Evolutionary conservation across 2,113 vertebrate species (phyloP).

Genomic region (Psittacula cyanocephala): DNA sequence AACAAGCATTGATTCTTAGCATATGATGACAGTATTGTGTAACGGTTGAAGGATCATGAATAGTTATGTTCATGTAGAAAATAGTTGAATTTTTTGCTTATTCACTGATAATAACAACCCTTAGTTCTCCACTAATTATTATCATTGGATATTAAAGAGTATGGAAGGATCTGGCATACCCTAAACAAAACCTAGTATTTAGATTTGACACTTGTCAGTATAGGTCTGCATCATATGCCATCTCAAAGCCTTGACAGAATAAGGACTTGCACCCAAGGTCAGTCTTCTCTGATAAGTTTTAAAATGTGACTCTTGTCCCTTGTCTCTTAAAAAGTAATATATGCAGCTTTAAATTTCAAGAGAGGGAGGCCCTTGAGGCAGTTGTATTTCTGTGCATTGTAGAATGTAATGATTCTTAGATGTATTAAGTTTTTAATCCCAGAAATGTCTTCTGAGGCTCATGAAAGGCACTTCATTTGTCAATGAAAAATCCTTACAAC

Average conservation of each 20-base stretch:
- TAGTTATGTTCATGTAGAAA: neutral
- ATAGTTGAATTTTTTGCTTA: neutral
- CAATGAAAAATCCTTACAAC: neutral
- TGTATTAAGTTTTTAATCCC: neutral
- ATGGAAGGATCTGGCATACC: neutral
- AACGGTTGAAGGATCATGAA: neutral
- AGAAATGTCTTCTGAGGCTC: neutral
- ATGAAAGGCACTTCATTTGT: neutral
- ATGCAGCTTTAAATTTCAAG: neutral
- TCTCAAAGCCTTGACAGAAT: slow-evolving; percentile 22
- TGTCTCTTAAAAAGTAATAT: neutral
- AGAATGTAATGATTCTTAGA: neutral
- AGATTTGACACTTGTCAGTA: slow-evolving; percentile 32
- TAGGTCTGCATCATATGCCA: neutral
- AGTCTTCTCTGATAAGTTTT: neutral
- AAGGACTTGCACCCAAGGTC: slow-evolving; percentile 36
- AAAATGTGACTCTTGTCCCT: neutral
- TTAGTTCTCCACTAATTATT: neutral
- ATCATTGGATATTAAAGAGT: neutral
- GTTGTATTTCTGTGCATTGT: neutral
- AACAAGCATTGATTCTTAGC: neutral
- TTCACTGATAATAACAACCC: neutral
- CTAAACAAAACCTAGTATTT: neutral
- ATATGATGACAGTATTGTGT: neutral
- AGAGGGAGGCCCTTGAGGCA: neutral